phyloP scores from a whole-genome alignment of 2,888 invertebrate genomes.

The Agapostemon virescens region DNA sequence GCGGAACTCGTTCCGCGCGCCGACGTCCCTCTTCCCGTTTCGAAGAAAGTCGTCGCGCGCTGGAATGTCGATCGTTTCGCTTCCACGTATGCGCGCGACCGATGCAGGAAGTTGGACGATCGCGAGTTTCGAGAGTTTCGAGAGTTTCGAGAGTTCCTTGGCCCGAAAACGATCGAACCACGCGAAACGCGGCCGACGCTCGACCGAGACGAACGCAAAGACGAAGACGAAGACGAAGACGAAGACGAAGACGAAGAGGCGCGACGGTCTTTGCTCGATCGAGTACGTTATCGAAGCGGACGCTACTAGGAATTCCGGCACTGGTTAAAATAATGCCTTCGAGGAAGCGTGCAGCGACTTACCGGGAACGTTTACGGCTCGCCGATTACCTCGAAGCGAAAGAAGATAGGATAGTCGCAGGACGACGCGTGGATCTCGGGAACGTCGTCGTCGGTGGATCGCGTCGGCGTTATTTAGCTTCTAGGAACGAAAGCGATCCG shows the following conservation, averaged over 20 bases:
- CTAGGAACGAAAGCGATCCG: constrained; percentile 63
- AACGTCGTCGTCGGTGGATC: constrained; percentile 47
- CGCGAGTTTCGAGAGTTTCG: constrained; percentile 23
- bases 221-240: background rate
- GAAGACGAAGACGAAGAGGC: background rate
- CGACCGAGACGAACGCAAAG: background rate
- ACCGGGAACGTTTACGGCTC: constrained; percentile 58
- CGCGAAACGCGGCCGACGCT: too few relatives aligned
- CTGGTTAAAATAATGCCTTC: constrained; percentile 63
- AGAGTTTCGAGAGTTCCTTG: too few relatives aligned
- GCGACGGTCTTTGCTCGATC: background rate
- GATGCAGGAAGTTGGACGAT: constrained; percentile 38
- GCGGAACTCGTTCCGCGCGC: constrained; percentile 58
- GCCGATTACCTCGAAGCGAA: constrained; percentile 60
- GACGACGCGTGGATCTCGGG: constrained; percentile 45
- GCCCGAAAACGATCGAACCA: background rate
- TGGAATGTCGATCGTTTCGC: constrained; percentile 55
- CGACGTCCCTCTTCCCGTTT: constrained; percentile 61
- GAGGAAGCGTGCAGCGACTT: constrained; percentile 51
- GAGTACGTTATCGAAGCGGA: constrained; percentile 35
- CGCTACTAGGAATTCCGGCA: constrained; percentile 57
- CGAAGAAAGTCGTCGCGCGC: constrained; percentile 59
- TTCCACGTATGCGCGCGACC: constrained; percentile 23
- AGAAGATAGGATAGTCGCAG: constrained; percentile 54
- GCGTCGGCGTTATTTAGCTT: constrained; percentile 55